Evolutionary conservation across 2,113 vertebrate genomes (phyloP), one percentile per base, ranked within the genome.

Genomic region (Hiodon alosoides): DNA sequence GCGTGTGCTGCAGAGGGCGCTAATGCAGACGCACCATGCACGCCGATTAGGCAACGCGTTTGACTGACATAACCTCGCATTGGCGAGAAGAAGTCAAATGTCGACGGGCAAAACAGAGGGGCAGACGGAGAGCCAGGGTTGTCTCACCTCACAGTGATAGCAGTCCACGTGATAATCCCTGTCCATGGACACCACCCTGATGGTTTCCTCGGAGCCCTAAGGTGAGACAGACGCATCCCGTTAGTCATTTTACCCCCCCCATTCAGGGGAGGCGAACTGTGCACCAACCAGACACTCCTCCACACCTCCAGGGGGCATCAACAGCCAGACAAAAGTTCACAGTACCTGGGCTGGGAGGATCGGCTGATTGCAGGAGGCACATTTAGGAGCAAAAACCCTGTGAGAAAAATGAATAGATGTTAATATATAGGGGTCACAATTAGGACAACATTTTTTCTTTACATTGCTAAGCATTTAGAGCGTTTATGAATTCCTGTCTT

Each of bases 131-230:
- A 67, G 31, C 31, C 7, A 68, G 73, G 8, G 5, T 10, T 16
- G 55, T 16, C 73, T 73, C 60, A 96, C 93, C 84, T 95, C 92
- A 0, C 93, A 92, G 80, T 90, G 88, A 50, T 91, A 94, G 58
- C 94, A 96, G 67, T 95, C 93, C 77, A 94, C 90, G 0, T 98
- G 96, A 79, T 95, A 95, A 76, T 92, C 93, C 84, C 89, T 93
- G 82, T 96, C 91, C 84, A 91, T 93, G 3, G 94, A 94, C 52
- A 94, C 93, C 81, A 97, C 93, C 48, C 92, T 90, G 73, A 95
- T 91, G 57, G 92, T 94, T 70, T 95, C 95, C 75, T 93, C 89
- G 0, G 93, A 98, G 74, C 95, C 96, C 96, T 97, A 83, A 7
- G n/a, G 64, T 67, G 3, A 80, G 62, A 74, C 73, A 75, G 31